Percentiles rank a stretch among this genome's conserved stretches.
These are phyloP conservation scores for Willisornis vidua DNA, from an alignment of 2,113 vertebrate genomes.

Conservation along the genomic window DNA sequence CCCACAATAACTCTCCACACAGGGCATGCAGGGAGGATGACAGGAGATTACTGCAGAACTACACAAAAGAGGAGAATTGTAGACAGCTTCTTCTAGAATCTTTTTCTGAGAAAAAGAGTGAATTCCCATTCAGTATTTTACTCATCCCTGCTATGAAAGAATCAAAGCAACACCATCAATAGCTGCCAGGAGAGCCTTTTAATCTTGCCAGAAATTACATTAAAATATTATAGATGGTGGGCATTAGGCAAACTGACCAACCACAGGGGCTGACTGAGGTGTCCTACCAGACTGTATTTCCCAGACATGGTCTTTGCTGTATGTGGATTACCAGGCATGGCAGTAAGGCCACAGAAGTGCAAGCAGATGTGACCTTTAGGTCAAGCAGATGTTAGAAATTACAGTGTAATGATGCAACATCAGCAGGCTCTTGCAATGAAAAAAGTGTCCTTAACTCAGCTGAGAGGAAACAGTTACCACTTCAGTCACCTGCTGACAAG, in stretches of 20 bases:
- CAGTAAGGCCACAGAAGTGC: not conserved
- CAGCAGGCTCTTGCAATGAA: not conserved
- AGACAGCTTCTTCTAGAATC: not conserved
- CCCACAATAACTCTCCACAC: not conserved
- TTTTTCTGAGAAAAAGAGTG: not conserved
- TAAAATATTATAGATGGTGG: not conserved
- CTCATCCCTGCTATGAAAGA: not conserved
- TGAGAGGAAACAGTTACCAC: not conserved
- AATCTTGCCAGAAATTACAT: not conserved
- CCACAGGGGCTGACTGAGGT: not conserved
- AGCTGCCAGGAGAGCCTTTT: not conserved
- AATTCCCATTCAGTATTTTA: not conserved
- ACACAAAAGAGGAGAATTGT: not conserved
- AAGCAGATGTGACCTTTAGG: not conserved
- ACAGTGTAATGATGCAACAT: not conserved
- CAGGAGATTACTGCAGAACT: not conserved
- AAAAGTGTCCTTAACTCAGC: not conserved
- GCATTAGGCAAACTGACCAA: not conserved
- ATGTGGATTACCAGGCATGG: not conserved
- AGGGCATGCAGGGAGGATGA: not conserved
- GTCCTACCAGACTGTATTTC: not conserved
- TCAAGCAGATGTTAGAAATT: not conserved
- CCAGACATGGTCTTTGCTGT: rapidly evolving
- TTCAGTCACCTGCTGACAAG: not conserved
- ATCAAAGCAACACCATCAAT: not conserved